Evolutionary conservation across 2,888 invertebrate genomes (phyloP), one percentile per base, ranked within the genome.

Genomic region (Cyclophora punctaria): DNA sequence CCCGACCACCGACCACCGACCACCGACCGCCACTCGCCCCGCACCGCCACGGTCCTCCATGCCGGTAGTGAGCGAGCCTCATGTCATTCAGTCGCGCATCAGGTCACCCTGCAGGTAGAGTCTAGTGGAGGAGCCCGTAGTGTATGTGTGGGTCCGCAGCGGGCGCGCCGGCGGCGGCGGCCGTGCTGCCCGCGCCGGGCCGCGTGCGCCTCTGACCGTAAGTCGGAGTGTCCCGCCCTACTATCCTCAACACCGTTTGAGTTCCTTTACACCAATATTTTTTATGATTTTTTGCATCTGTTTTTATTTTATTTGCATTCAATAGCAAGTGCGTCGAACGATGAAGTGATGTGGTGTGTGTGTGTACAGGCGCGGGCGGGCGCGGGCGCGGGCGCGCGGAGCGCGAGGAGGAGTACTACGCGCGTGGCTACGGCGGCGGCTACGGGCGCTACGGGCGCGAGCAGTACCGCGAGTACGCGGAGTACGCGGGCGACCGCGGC

Each of bases 391-490:
- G 50, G 74, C 75, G 64, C 61, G 66, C 64, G 78, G 76, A 90
- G 60, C 83, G 91, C 57, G 80, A 82, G 69, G 91, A 91, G 66
- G 91, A 92, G 64, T 83, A 86, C 66, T 84, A 85, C 77, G 61
- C 67, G 60, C 80, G 55, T 73, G 77, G 50, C 58, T 69, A 55
- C 72, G 71, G 57, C 74, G 74, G 71, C 70, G 79, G 67, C 53
- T 64, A 67, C 63, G 61, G 58, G 59, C 60, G 60, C 47, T 64
- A 67, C 67, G 66, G 59, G 53, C 67, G 61, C 56, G 67, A 52
- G 53, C 67, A 63, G 53, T 65, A 63, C 55, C 64, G 43, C 53
- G 57, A 49, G 55, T 47, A 57, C 46, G 64, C 59, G 62, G 66
- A 47, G 62, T 67, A 61, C 58, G 63, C 62, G 63, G 67, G 76